Conservation (phyloP, 2,113 vertebrate genomes). For the Phalacrocorax brasilianus region DNA sequence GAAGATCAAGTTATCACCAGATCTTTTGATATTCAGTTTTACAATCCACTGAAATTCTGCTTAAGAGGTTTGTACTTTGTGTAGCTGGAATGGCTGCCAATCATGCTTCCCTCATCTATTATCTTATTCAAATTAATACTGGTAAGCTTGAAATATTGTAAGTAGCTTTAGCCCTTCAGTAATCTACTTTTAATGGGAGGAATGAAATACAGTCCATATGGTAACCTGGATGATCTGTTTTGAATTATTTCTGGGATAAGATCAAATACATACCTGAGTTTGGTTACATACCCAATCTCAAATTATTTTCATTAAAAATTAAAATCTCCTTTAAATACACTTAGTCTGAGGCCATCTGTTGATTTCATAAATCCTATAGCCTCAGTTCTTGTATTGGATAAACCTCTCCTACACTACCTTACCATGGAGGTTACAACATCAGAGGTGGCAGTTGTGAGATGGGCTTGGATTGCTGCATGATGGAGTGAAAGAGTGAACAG, state of each 20-base stretch:
- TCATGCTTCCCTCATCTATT: conserved; percentile 47
- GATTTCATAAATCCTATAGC: conserved; percentile 24
- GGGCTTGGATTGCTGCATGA: background rate
- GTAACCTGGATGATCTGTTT: conserved; percentile 51
- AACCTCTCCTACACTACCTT: background rate
- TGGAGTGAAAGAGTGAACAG: background rate
- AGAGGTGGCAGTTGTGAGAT: background rate
- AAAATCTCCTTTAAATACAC: conserved; percentile 64
- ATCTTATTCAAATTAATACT: conserved; percentile 65
- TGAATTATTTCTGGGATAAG: conserved; percentile 50
- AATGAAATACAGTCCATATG: conserved; percentile 57
- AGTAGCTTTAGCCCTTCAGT: conserved; percentile 50
- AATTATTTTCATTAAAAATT: conserved; percentile 65
- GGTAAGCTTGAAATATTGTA: conserved; percentile 57
- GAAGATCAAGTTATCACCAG: background rate
- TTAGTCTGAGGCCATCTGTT: conserved; percentile 56
- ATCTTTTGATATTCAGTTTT: background rate
- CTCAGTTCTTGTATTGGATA: background rate
- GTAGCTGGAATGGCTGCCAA: conserved; percentile 48
- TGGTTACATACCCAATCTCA: conserved; percentile 16
- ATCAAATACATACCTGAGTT: conserved; percentile 56
- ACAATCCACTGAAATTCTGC: conserved; percentile 20
- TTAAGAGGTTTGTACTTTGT: conserved; percentile 46
- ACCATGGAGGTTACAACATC: background rate
- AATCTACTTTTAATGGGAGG: conserved; percentile 57